These are phyloP conservation scores for Papilio demoleus DNA, from an alignment of 2,888 invertebrate species.

Conservation along the genomic window DNA sequence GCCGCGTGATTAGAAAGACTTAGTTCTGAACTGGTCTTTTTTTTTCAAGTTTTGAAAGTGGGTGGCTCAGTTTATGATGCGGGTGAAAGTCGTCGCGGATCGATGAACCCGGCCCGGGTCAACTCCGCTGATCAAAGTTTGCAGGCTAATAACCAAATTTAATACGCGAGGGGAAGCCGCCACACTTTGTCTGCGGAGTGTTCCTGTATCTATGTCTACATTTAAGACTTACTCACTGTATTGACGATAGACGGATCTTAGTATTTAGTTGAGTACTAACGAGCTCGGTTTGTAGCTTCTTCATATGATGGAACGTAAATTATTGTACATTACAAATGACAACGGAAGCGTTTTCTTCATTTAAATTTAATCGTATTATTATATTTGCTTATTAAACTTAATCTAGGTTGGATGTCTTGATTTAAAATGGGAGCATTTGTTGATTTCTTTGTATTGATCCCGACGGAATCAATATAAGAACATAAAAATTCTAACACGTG, in stretches of 20 bases:
- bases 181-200: conserved; percentile 59
- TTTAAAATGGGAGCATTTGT: too few relatives aligned
- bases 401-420: too few relatives aligned
- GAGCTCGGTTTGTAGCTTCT: conserved; percentile 1
- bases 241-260: conserved; percentile 19
- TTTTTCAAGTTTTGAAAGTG: conserved; percentile 80
- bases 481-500: not conserved
- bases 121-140: conserved; percentile 78
- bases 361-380: not conserved
- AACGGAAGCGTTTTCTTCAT: not conserved
- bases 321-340: not conserved
- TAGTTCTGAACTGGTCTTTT: conserved; percentile 81
- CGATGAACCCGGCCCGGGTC: conserved; percentile 78
- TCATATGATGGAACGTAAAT: conserved; percentile 14
- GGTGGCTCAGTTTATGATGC: conserved; percentile 83
- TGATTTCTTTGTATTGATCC: not conserved
- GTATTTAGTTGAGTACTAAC: conserved; percentile 28
- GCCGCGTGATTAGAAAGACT: conserved; percentile 83
- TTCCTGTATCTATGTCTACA: conserved; percentile 42
- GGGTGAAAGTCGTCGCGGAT: conserved; percentile 81
- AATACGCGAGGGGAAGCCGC: conserved; percentile 68
- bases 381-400: too few relatives aligned
- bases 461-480: not conserved
- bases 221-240: conserved; percentile 27
- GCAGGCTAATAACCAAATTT: conserved; percentile 79